Conservation (phyloP, 2,113 vertebrate species). For the Antechinus stuartii region DNA sequence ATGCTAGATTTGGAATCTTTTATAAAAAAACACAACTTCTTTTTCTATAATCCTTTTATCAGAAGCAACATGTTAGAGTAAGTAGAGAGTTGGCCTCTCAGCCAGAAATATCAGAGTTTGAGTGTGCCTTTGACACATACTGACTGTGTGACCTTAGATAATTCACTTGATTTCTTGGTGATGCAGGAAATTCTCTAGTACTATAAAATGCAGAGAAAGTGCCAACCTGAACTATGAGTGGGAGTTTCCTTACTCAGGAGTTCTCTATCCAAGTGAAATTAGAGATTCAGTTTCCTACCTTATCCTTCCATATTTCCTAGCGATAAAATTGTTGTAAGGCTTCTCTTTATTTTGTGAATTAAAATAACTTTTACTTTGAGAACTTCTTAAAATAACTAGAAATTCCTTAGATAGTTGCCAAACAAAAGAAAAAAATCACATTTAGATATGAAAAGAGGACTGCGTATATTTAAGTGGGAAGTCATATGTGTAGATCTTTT, state of each 20-base stretch:
- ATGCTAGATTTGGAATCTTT: conserved; percentile 5
- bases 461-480: neutral
- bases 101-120: neutral
- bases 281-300: neutral
- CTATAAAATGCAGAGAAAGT: neutral
- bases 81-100: neutral
- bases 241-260: neutral
- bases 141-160: neutral
- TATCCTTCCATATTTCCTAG: conserved; percentile 4
- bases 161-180: neutral
- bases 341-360: conserved; percentile 18
- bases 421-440: neutral
- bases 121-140: neutral
- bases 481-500: neutral
- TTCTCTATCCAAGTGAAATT: neutral
- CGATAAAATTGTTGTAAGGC: conserved; percentile 13
- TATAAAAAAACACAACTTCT: neutral
- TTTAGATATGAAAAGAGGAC: conserved; percentile 17
- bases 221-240: neutral
- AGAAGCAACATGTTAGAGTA: neutral
- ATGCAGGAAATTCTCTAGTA: neutral
- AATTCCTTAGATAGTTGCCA: neutral
- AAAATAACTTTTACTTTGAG: conserved; percentile 9
- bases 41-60: neutral
- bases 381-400: conserved; percentile 21